Evolutionary conservation across 2,113 vertebrate species (phyloP), one percentile per base, ranked within the genome.

Genomic region (Pardalotus punctatus): DNA sequence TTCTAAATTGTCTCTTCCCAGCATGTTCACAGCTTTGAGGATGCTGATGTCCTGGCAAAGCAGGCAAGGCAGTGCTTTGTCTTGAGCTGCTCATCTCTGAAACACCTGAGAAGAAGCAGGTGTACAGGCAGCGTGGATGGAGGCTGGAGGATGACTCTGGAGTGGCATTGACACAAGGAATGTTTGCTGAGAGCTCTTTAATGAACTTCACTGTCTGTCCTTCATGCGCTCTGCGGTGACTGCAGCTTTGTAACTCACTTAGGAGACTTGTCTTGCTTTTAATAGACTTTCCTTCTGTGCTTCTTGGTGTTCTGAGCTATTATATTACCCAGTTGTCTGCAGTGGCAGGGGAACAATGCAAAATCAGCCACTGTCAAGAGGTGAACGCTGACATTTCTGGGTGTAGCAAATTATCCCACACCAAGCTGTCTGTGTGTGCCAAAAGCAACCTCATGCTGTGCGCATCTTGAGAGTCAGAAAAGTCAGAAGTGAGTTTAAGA

Each of bases 101-200:
- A 65, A 28, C 13, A 54, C 5, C 27, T 0, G 0, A 17, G 80
- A 60, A 43, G 40, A 83, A 11, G 18, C 43, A 64, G 22, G 12
- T 13, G 4, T 12, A 10, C 17, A 67, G 50, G 36, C 76, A 77
- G 84, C 5, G 0, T 14, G 14, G 36, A 0, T 18, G 36, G 73
- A 72, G 29, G 35, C 80, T 72, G 67, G 36, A 47, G 40, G 19
- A 10, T 54, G 73, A 23, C 20, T 56, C 42, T 9, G 2, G 29
- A n/a, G 64, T 36, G 50, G 60, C 42, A 57, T 16, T 84, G 70
- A 87, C 51, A 50, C 14, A 69, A 57, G 31, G 31, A 78, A 22
- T 84, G 60, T 87, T 95, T 93, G 50, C 81, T 54, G 69, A 93
- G 80, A 70, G 42, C 64, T 84, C 20, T 87, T 78, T 84, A 91